Evolutionary conservation across 1,140 invertebrate genomes (phyloP).

Genomic region (Anoplolepis gracilipes): DNA sequence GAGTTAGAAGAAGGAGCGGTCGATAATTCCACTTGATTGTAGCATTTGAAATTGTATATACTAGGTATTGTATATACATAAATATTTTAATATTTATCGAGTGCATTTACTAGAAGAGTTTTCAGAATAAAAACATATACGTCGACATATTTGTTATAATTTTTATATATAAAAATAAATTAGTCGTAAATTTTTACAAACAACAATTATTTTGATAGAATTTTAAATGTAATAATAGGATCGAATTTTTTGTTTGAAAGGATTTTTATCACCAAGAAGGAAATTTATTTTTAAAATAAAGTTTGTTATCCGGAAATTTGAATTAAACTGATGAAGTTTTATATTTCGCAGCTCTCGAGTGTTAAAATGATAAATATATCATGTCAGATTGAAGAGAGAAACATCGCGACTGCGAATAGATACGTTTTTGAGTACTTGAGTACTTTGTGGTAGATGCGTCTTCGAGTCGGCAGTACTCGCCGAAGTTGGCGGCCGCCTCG

Average conservation of each 20-base stretch:
- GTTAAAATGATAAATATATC: constrained; percentile 15
- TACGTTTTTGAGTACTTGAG: constrained; percentile 40
- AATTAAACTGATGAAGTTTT: neutral
- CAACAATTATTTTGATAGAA: neutral
- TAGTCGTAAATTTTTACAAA: neutral
- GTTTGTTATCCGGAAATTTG: neutral
- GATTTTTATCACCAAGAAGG: neutral
- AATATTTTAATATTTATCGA: neutral
- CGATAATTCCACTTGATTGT: constrained; percentile 13
- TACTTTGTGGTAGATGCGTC: constrained; percentile 37
- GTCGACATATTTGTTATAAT: neutral
- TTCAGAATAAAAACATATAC: neutral
- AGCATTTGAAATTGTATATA: neutral
- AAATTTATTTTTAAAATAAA: neutral
- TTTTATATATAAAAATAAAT: constrained; percentile 6
- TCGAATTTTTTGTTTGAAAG: neutral
- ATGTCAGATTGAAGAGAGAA: neutral
- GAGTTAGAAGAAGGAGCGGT: neutral
- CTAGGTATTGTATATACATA: neutral
- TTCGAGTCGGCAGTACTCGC: constrained; percentile 33
- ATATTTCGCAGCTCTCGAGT: neutral
- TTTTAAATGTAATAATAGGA: neutral
- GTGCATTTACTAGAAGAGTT: too few species aligned
- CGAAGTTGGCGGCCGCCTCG: constrained; percentile 45
- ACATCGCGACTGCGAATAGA: neutral